Conservation (phyloP, 2,888 invertebrate genomes). For the Trilocha varians region DNA sequence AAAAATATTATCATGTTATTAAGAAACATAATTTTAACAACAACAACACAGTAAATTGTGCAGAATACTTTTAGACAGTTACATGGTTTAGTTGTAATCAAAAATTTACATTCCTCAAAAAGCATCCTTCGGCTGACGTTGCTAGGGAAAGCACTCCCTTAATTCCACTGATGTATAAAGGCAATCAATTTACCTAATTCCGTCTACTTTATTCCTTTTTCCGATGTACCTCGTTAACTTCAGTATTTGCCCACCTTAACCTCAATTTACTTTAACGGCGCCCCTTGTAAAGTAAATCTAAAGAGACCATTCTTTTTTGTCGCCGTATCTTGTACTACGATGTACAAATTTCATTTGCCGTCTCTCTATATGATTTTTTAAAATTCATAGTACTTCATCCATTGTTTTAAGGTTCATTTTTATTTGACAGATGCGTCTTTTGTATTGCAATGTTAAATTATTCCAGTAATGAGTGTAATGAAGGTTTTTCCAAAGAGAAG, state of each 20-base stretch:
- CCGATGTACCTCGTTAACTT: conserved; percentile 31
- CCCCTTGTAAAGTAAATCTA: conserved; percentile 46
- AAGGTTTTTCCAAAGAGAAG: conserved; percentile 52
- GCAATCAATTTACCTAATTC: conserved; percentile 34
- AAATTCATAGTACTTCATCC: conserved; percentile 7
- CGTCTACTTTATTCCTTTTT: conserved; percentile 22
- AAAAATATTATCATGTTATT: no score
- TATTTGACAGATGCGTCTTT: conserved; percentile 8
- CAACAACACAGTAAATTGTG: no score
- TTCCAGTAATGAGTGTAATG: conserved; percentile 51
- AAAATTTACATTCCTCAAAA: not conserved
- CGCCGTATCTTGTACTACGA: conserved; percentile 24
- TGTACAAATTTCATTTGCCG: conserved; percentile 6
- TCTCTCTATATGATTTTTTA: not conserved
- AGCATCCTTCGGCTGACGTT: conserved; percentile 2
- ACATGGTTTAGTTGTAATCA: no score
- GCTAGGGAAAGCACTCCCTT: conserved; percentile 6
- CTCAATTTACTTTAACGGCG: conserved; percentile 58
- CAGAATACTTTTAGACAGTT: no score
- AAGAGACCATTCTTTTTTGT: conserved; percentile 45
- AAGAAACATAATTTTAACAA: no score
- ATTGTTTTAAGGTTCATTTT: conserved; percentile 16
- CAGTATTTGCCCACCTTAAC: conserved; percentile 46
- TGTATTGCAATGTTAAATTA: conserved; percentile 16
- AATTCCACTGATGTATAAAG: conserved; percentile 20